A percentile compares a stretch with the other conserved stretches of the same genome.
phyloP scores from a whole-genome alignment of 2,888 invertebrate species.

The Drymonia ruficornis region DNA sequence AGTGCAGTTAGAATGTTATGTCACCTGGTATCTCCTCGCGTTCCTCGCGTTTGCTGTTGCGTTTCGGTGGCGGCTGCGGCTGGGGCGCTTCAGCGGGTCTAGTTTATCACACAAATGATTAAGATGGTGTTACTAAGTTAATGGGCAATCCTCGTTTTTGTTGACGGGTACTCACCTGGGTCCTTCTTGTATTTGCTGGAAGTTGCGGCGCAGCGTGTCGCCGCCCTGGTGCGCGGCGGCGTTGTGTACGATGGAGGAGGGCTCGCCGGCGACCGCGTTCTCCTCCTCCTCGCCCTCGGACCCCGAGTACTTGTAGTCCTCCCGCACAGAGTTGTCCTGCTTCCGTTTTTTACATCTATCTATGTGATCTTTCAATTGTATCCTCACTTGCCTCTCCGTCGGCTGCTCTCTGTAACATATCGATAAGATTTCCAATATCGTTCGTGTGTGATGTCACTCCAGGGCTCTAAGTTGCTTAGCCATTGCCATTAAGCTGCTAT shows the following conservation, averaged over 20 bases:
- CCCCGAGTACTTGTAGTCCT: slow-evolving; percentile 95
- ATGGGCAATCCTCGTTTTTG: slow-evolving; percentile 25
- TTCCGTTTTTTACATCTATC: slow-evolving; percentile 97
- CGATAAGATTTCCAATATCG: background rate
- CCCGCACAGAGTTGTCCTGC: slow-evolving; percentile 92
- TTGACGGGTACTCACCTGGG: slow-evolving; percentile 52
- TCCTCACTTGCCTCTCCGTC: slow-evolving; percentile 98
- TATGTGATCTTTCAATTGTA: slow-evolving; percentile 99
- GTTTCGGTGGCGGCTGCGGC: slow-evolving; percentile 86
- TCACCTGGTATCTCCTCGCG: slow-evolving; percentile 86
- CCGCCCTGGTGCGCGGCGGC: slow-evolving; percentile 91
- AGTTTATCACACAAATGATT: slow-evolving; percentile 68
- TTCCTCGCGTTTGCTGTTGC: slow-evolving; percentile 83
- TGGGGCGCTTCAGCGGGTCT: slow-evolving; percentile 87
- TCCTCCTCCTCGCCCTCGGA: slow-evolving; percentile 99
- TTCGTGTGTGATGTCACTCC: background rate
- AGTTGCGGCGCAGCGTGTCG: slow-evolving; percentile 98
- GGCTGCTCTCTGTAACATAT: slow-evolving; percentile 93
- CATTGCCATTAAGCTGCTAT: no score
- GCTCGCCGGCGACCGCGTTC: slow-evolving; percentile 95
- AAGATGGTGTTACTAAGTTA: slow-evolving; percentile 8
- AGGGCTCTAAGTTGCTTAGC: no score
- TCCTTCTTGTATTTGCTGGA: slow-evolving; percentile 98
- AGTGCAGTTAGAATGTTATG: slow-evolving; percentile 35
- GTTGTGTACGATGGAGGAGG: slow-evolving; percentile 96